Base-by-base conservation (phyloP, 1,140 invertebrate species). In the Heliconius eleuchia region DNA sequence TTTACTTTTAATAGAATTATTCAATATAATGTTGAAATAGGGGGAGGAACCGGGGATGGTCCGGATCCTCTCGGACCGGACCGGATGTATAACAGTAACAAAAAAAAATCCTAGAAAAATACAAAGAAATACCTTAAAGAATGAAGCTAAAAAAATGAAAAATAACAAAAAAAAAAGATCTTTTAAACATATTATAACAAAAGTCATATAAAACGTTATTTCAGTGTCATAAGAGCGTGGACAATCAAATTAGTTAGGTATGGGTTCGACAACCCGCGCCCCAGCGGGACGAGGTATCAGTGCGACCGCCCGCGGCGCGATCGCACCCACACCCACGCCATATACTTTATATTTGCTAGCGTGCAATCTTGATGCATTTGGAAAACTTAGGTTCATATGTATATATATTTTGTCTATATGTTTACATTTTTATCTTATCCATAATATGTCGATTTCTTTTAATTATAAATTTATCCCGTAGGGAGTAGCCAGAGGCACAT, bases 161-260 rank as follows among this genome's bases (percentile, higher is more conserved):
- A 37, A 37, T 37, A 37, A 9, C 46, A 50, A 50, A 13, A 50
- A 18, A 18, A 52, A 52, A 52, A 52, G 1, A 23, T 46, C 19
- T 57, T 57, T 57, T 23, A 7, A 57, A n/a, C 55, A 11, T 57
- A 57, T 57, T 66, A 66, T 66, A 66, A 66, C 23, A 66, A 66
- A 66, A 66, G 57, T 66, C n/a, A 66, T 66, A 66, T 66, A 66
- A 27, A 66, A 66, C 16, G 57, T 66, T 66, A 66, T 66, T 66
- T 66, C 23, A 66, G 60, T 66, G 23, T 66, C n/a, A 66, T 66
- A 66, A 66, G 60, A 66, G 60, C 60, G 27, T 66, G 60, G 60
- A 66, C 60, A 66, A 66, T 66, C 60, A 66, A 66, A 66, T 66
- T 66, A 66, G 0, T 66, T 66, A 30, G 60, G 23, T 66, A 66